Conservation (phyloP, 2,113 vertebrate genomes). For the Phylloscopus whistleri region DNA sequence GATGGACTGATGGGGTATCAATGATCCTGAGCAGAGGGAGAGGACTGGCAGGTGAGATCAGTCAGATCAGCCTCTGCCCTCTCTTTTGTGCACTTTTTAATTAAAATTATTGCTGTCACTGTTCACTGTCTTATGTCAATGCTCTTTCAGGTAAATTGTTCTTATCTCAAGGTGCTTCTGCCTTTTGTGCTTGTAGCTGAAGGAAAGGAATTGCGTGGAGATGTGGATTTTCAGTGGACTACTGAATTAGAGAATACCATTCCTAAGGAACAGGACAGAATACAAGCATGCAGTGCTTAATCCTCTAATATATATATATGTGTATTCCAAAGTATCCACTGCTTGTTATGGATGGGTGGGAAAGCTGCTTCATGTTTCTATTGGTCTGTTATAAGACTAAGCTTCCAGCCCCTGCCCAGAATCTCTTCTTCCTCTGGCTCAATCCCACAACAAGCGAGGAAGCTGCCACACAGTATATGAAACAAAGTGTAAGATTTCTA, state of each 20-base stretch:
- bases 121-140: neutral
- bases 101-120: neutral
- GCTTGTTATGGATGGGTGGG: neutral
- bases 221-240: fast-evolving
- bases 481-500: neutral
- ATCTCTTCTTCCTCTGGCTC: neutral
- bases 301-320: too few species aligned
- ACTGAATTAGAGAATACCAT: neutral
- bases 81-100: neutral
- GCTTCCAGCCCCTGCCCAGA: neutral
- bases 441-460: neutral
- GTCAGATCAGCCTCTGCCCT: neutral
- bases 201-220: fast-evolving
- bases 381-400: neutral
- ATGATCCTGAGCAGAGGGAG: neutral
- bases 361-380: neutral
- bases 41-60: too few species aligned
- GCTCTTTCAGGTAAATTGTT: neutral
- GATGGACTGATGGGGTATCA: fast-evolving
- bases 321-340: neutral
- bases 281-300: neutral
- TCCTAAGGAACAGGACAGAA: neutral
- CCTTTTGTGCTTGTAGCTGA: neutral
- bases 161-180: neutral
- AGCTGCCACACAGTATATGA: neutral